These are phyloP conservation scores for Uria lomvia DNA, from an alignment of 2,113 vertebrate species.

Conservation along the genomic window DNA sequence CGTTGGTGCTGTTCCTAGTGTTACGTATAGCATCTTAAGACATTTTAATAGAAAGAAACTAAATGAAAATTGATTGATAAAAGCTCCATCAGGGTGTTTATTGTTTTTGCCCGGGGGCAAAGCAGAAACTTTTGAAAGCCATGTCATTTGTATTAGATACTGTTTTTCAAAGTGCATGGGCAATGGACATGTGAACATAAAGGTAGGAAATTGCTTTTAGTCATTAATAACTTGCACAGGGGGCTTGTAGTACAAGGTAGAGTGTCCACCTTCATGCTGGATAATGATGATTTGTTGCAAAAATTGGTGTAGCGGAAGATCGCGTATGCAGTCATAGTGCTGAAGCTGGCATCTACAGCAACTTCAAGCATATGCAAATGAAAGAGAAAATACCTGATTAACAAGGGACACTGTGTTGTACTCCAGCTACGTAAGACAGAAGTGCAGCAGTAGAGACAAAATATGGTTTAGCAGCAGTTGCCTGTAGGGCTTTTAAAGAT, in stretches of 20 bases:
- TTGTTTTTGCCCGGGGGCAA: conserved; percentile 45
- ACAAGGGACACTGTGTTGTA: not conserved
- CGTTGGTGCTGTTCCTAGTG: conserved; percentile 6
- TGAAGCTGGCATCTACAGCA: not conserved
- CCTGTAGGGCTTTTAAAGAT: not conserved
- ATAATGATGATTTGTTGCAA: not conserved
- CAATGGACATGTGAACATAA: not conserved
- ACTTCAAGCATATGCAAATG: not conserved
- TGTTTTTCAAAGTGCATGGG: conserved; percentile 4
- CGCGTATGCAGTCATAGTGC: not conserved
- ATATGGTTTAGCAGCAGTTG: not conserved
- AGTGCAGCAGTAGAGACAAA: not conserved
- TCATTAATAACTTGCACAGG: conserved; percentile 41
- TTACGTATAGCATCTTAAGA: conserved; percentile 31
- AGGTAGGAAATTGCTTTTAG: conserved; percentile 40
- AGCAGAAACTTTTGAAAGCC: conserved; percentile 43
- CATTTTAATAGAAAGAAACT: conserved; percentile 54
- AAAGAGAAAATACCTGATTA: not conserved
- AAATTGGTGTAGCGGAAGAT: not conserved
- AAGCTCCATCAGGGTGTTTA: conserved; percentile 54
- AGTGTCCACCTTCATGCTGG: not conserved
- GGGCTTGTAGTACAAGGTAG: not conserved
- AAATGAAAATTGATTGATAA: conserved; percentile 69
- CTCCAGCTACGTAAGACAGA: not conserved
- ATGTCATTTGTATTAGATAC: not conserved